Evolutionary conservation across 2,888 invertebrate species (phyloP), one percentile per base, ranked within the genome.

Genomic region (Norana najaformis): DNA sequence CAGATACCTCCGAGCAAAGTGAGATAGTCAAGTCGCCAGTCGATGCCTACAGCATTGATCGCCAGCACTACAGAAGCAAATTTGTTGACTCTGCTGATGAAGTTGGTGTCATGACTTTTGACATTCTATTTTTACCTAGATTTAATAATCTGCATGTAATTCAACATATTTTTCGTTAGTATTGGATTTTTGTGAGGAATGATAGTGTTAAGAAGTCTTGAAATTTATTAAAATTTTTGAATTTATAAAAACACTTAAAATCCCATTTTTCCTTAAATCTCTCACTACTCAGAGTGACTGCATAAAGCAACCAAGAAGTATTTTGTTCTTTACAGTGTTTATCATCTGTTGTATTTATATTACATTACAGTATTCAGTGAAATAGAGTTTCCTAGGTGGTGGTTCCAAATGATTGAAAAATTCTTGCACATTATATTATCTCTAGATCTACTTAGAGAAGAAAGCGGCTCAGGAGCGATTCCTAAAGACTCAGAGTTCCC

Each of bases 11-110:
- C 30, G n/a, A n/a, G 69, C 69, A 69, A 69, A 69, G n/a, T 5
- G 69, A 5, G n/a, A n/a, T 11, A 11, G n/a, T 0, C 30, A 69
- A 35, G 35, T 35, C 8, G 36, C 36, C 85, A 36, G 83, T 83
- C 35, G 83, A 20, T 36, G 35, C 85, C 37, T 85, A 85, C 37
- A 37, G 85, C 18, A 85, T 37, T 35, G 16, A 23, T 85, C 36
- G 85, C 23, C 16, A 23, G 37, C 85, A 18, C 20, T 85, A 85
- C 37, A 85, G 37, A 36, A 85, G 85, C 85, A 85, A 85, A 36
- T 85, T 85, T 85, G 85, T 35, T 6, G 85, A 85, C 20, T 85
- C 37, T 36, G 85, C 85, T 14, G 85, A 85, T 37, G 85, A 85
- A 23, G 85, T 85, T 85, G 18, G 85, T 36, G 35, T 30, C 37